phyloP scores from a whole-genome alignment of 1,140 invertebrate species.

The Scaptomyza graminum region DNA sequence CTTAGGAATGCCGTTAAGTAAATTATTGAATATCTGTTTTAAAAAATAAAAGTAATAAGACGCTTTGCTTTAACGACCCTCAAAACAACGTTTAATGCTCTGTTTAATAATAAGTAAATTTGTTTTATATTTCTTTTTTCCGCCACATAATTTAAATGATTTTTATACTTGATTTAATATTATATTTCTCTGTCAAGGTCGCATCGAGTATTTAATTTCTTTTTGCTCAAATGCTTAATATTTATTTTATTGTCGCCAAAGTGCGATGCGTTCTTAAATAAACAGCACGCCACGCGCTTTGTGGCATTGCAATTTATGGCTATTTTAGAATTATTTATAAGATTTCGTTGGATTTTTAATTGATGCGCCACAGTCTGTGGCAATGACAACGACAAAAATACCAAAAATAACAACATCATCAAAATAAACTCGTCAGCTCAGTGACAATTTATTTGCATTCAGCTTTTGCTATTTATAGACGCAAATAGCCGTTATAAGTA shows the following conservation, averaged over 20 bases:
- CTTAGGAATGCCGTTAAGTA: too few species aligned
- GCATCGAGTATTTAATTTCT: too few species aligned
- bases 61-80: too few species aligned
- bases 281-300: constrained; percentile 23
- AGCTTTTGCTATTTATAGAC: constrained; percentile 23
- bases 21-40: too few species aligned
- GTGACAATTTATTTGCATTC: constrained; percentile 17
- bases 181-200: too few species aligned
- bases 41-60: too few species aligned
- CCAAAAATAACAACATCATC: too few species aligned
- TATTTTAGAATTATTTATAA: constrained; percentile 14
- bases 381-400: not conserved
- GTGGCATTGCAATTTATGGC: constrained; percentile 11
- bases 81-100: too few species aligned
- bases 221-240: too few species aligned
- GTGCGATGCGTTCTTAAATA: constrained; percentile 13
- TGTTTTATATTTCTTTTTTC: not conserved
- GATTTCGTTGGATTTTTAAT: constrained; percentile 9
- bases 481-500: not conserved
- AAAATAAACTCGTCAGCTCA: constrained; percentile 28
- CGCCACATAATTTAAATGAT: too few species aligned
- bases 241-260: constrained; percentile 8
- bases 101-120: not conserved
- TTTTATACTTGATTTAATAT: too few species aligned
- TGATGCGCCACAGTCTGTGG: constrained; percentile 22